Base-by-base conservation (phyloP, 1,140 invertebrate genomes). In the Drosophila santomea region DNA sequence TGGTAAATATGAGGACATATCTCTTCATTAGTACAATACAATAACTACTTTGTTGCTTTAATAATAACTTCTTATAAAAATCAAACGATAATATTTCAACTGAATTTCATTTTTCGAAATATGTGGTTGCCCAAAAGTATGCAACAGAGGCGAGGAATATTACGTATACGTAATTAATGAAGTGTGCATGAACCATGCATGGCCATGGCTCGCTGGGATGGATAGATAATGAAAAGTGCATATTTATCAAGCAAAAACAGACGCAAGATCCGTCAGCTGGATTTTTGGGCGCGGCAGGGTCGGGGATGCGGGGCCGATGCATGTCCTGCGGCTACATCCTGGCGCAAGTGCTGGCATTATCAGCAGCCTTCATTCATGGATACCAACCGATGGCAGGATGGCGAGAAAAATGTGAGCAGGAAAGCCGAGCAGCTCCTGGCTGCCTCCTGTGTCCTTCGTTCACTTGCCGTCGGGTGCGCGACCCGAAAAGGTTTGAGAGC, bases 341-440 rank as follows among this genome's bases (percentile, higher is more conserved):
- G 59, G 52, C 62, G 76, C 77, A 73, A 89, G 72, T 89, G 68
- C 77, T 72, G 61, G 52, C 66, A 77, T 56, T 74, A 74, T 73
- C 64, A 51, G 59, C 69, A 69, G 74, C 59, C 62, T 88, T 77
- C 84, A 88, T 88, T 88, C 84, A 88, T 88, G 83, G 83, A 83
- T 88, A 89, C 82, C 74, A 86, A 86, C 58, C 64, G 61, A 59
- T 58, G 73, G 48, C 45, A 41, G 43, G 39, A 20, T 23, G 11
- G 35, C 15, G 47, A 15, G 15, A 54, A 32, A 28, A 35, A 54
- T 25, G 32, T 38, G 15, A 67, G 35, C 50, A 38, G 41, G 45
- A 60, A 39, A 38, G 54, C 72, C 59, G 72, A 75, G 52, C 50
- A 45, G 62, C 45, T 51, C 60, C 63, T 60, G 80, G 59, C 4